Percentiles rank a stretch among this genome's conserved stretches.
phyloP scores from a whole-genome alignment of 53 echinoderm and acorn worm species.

The Glandiceps talaboti region DNA sequence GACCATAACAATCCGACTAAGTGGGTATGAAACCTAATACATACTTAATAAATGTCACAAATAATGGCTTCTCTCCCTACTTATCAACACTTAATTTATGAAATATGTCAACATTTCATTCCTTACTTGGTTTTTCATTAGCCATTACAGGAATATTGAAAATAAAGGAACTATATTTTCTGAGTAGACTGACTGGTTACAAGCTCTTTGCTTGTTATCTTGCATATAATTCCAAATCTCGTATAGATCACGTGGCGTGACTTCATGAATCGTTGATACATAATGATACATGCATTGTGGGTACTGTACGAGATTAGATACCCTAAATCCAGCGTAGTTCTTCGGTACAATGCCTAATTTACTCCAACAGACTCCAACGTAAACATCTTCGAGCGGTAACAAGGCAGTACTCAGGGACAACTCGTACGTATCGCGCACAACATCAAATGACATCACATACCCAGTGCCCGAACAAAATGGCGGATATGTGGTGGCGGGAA shows the following conservation, averaged over 20 bases:
- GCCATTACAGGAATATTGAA: too few species aligned
- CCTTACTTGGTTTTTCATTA: too few species aligned
- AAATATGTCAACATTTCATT: too few species aligned
- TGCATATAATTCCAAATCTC: not conserved
- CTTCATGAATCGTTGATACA: not conserved
- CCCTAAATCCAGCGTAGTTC: not conserved
- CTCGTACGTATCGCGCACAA: constrained; percentile 48
- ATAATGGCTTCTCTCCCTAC: too few species aligned
- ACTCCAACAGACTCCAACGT: constrained; percentile 39
- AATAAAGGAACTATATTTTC: not conserved
- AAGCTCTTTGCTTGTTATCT: too few species aligned
- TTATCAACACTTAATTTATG: too few species aligned
- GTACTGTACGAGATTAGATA: not conserved
- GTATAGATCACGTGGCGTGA: not conserved
- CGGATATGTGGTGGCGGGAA: constrained; percentile 27
- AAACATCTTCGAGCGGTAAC: constrained; percentile 77
- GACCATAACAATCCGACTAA: too few species aligned
- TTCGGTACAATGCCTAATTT: constrained; percentile 12
- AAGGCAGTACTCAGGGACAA: constrained; percentile 43
- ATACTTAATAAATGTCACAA: too few species aligned
- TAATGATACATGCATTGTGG: not conserved
- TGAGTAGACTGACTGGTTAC: too few species aligned
- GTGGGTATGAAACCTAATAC: too few species aligned
- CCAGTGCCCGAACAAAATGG: constrained; percentile 56
- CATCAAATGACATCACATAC: constrained; percentile 61